Evolutionary conservation across 2,888 invertebrate species (phyloP), one percentile per base, ranked within the genome.

Genomic region (Frankliniella fusca): DNA sequence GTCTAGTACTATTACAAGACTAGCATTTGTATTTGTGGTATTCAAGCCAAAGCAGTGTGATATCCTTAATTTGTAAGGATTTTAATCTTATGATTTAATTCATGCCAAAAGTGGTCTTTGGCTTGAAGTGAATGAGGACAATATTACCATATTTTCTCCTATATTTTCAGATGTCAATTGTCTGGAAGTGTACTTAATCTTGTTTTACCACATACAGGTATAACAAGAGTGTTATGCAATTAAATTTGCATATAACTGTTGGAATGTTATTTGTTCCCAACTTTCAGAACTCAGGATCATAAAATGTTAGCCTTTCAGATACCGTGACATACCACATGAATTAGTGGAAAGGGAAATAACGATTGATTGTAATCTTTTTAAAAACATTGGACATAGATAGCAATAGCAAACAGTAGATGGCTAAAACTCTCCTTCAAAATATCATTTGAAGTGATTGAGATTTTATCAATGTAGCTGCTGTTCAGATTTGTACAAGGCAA

Each of bases 111-210:
- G 27, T 76, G 70, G 27, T 76, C 70, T 76, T 23, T 76, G 70
- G 70, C 70, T 27, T 76, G 70, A 76, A 11, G 70, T 27, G 23
- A 76, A 76, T 23, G 70, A 27, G 70, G 70, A 76, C 70, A 76
- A 76, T 76, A 76, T 76, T 76, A 76, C 70, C 27, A 27, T 70
- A 76, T 76, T 76, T 76, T 76, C 70, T 76, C 70, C 27, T 76
- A 76, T 76, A 76, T 76, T 76, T 76, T 76, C 70, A 27, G 27
- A 76, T 76, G 9, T 23, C 70, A 76, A 27, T 76, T 76, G n/a
- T n/a, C 61, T 7, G n/a, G 70, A 27, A 76, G 27, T 27, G 70
- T 76, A 23, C 27, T 27, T 76, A 76, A 23, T 76, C 27, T 10
- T 23, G 23, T 27, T 23, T 54, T 20, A 54, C 54, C 38, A 61